Base-by-base conservation (phyloP, 1,140 invertebrate species). In the Drosophila gunungcola region DNA sequence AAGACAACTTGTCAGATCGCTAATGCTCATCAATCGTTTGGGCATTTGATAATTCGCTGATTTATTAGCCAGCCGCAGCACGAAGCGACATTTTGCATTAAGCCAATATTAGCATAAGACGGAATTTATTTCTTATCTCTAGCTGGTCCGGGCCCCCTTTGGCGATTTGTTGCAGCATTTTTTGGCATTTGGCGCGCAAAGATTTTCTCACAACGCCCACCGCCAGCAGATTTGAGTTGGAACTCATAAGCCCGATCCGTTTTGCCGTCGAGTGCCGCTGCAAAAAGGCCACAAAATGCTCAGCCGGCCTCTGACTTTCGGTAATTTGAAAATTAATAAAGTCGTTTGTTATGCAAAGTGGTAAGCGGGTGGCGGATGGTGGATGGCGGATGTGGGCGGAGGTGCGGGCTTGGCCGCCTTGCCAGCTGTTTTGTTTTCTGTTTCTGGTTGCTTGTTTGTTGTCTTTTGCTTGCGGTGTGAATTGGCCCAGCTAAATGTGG, bases 241-340 rank as follows among this genome's bases (percentile, higher is more conserved):
- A 25, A 34, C 45, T 53, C 49, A 74, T 73, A 73, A 65, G 49
- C 46, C 74, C 52, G 54, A 60, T 52, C 60, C 41, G 67, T 62
- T 70, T 54, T 38, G 55, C 39, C 60, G 73, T 70, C 60, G 82
- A 82, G 84, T 81, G 80, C 78, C 77, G 81, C 82, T 21, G 29
- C 80, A 82, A 79, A 86, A 86, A 88, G 83, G 75, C 83, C 75
- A 88, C 79, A 88, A 88, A 86, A 86, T 88, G 83, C 72, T 83
- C 72, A 76, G 84, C 51, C 84, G 80, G 84, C 84, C 84, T 89
- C 84, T 89, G 84, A 89, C 84, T 89, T 89, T 89, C 85, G 68
- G 84, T 89, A 89, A 89, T 89, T 89, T 89, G 85, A 89, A 89
- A 89, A 89, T 89, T 89, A 89, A 89, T 89, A 89, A 89, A 89